Base-by-base conservation (phyloP, 2,113 vertebrate species). In the Okapia johnstoni region DNA sequence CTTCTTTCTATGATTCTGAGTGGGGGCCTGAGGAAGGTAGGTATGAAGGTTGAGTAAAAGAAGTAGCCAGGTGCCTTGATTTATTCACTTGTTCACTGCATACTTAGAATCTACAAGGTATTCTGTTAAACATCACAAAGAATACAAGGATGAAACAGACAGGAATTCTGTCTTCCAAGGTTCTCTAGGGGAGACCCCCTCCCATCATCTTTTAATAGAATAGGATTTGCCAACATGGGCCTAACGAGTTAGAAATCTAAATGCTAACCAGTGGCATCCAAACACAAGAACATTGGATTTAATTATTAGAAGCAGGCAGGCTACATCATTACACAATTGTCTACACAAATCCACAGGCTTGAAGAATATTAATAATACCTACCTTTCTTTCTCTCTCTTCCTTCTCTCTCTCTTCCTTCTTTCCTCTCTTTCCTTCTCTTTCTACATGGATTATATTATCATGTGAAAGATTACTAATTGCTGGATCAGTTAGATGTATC, bases 401-500 rank as follows among this genome's bases (percentile, higher is more conserved):
- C 26, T 52, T 28, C 66, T 40, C n/a, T 36, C 33, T 70, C 16
- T 36, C 17, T 8, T 43, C 26, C 36, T 5, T 66, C 28, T 26
- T 12, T 54, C 46, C 6, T 79, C n/a, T 36, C 8, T 43, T 30
- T 61, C 43, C 19, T 7, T 76, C 17, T 30, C 25, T 43, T 25
- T 52, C 43, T 76, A 52, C 17, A 8, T 60, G 55, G 36, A 81
- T 90, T 83, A 95, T 48, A 85, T 93, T 86, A 95, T 85, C 40
- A 86, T 28, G 63, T 60, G 61, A 76, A 97, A 90, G 93, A 61
- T 36, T 48, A 84, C 28, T 60, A 97, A 84, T 85, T 95, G 73
- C 60, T 92, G n/a, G 17, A 21, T 57, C 58, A 85, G 46, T 96
- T 85, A 70, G 55, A 96, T 50, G 25, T 46, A 83, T 85, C 54